Evolutionary conservation across 1,140 invertebrate genomes (phyloP).

Genomic region (Panagrolaimus sp.): DNA sequence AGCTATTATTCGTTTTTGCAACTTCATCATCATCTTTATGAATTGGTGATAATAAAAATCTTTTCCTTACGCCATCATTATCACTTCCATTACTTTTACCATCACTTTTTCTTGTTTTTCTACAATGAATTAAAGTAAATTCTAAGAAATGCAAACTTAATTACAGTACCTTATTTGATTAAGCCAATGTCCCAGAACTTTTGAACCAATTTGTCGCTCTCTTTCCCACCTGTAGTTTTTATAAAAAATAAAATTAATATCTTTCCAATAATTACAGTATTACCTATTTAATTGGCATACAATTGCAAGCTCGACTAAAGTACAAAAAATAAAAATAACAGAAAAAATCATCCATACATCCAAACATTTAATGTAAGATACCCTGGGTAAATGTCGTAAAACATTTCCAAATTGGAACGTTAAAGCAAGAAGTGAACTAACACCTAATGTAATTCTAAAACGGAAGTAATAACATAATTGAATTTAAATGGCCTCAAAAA

Average conservation of each 20-base stretch:
- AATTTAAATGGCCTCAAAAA: conserved; percentile 1
- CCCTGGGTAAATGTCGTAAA: conserved; percentile 54
- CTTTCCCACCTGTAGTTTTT: conserved; percentile 47
- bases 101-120: conserved; percentile 52
- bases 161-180: conserved; percentile 50
- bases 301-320: conserved; percentile 55
- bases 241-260: conserved; percentile 16
- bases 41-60: conserved; percentile 14
- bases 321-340: conserved; percentile 55
- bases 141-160: neutral
- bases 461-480: neutral
- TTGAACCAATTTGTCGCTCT: conserved; percentile 55
- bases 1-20: conserved; percentile 1
- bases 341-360: conserved; percentile 57
- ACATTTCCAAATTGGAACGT: conserved; percentile 58
- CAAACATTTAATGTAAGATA: conserved; percentile 57
- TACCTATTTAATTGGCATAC: conserved; percentile 52
- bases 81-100: conserved; percentile 31
- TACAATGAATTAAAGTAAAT: conserved; percentile 26
- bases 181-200: conserved; percentile 56
- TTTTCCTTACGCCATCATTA: conserved; percentile 31
- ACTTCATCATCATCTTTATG: conserved; percentile 13
- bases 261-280: conserved; percentile 6
- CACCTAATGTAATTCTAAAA: conserved; percentile 53
- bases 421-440: conserved; percentile 43